Conservation (phyloP, 1,140 invertebrate genomes). For the Eupeodes corollae region DNA sequence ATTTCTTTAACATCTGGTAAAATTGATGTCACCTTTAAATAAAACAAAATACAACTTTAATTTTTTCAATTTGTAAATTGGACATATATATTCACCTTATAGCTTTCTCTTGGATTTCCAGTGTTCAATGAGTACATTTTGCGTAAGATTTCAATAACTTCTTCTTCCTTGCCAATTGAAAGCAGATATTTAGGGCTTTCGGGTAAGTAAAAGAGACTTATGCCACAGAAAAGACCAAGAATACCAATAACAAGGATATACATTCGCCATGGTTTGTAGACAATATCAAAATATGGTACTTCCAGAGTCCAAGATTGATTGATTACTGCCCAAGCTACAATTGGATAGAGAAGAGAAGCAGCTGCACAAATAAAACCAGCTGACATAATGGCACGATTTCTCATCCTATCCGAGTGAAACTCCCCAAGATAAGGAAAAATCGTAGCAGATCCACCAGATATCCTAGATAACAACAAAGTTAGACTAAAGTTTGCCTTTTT, state of each 20-base stretch:
- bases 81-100: no score
- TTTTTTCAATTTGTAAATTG: no score
- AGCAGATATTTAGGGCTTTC: constrained; percentile 62
- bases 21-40: constrained; percentile 1
- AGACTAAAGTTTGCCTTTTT: no score
- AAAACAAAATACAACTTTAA: not conserved
- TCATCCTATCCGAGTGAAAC: constrained; percentile 14
- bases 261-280: constrained; percentile 53
- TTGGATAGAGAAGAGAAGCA: constrained; percentile 36
- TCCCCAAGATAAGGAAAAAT: constrained; percentile 20
- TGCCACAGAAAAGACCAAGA: constrained; percentile 47
- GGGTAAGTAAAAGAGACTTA: constrained; percentile 48
- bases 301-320: constrained; percentile 41
- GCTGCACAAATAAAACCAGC: constrained; percentile 23
- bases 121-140: constrained; percentile 45
- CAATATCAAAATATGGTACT: constrained; percentile 35
- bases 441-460: no score
- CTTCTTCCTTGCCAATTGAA: constrained; percentile 41
- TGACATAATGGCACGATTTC: constrained; percentile 15
- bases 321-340: constrained; percentile 55
- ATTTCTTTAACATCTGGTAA: constrained; percentile 3
- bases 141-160: constrained; percentile 44
- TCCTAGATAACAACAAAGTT: no score
- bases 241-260: constrained; percentile 51
- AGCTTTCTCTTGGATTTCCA: no score